Evolutionary conservation across 2,888 invertebrate species (phyloP), one percentile per base, ranked within the genome.

Genomic region (Acanthosepion lycidas): DNA sequence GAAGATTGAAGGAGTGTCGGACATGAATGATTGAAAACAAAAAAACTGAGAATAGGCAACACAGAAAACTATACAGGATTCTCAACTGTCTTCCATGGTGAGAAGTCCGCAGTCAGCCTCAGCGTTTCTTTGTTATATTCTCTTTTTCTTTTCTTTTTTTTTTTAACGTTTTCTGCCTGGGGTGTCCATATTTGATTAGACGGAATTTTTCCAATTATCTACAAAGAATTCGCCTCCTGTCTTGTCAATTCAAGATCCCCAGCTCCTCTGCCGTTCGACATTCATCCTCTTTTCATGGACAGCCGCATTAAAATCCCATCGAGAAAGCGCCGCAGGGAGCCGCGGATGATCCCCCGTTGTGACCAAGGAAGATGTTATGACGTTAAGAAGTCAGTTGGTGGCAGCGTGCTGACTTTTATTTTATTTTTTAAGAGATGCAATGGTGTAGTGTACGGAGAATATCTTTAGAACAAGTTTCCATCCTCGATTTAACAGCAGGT

Each of bases 261-360:
- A 78, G 15, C 78, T n/a, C 78, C n/a, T 78, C n/a, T 78, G n/a
- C 78, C n/a, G 78, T 78, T 78, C 78, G 9, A n/a, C n/a, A 78
- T 78, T 33, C 1, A 8, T n/a, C 9, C 15, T 78, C n/a, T 78
- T 78, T 78, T 18, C n/a, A 33, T 15, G 78, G n/a, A 78, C 78
- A 33, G n/a, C 18, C 78, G n/a, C 78, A 78, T 78, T 78, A 78
- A 78, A n/a, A 78, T 78, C 78, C 78, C 78, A 78, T 78, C 78
- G 78, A n/a, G 78, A 78, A 78, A n/a, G 78, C n/a, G 78, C 78
- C 15, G 78, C n/a, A 33, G 78, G 78, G 78, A 78, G 78, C n/a
- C 78, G 78, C 78, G n/a, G 78, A n/a, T 78, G 78, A 78, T 78
- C n/a, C 18, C 78, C 78, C n/a, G 78, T 78, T 78, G 78, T 78